A percentile compares a stretch with the other conserved stretches of the same genome.
phyloP scores from a whole-genome alignment of 2,888 invertebrate species.

The Rhingia campestris region DNA sequence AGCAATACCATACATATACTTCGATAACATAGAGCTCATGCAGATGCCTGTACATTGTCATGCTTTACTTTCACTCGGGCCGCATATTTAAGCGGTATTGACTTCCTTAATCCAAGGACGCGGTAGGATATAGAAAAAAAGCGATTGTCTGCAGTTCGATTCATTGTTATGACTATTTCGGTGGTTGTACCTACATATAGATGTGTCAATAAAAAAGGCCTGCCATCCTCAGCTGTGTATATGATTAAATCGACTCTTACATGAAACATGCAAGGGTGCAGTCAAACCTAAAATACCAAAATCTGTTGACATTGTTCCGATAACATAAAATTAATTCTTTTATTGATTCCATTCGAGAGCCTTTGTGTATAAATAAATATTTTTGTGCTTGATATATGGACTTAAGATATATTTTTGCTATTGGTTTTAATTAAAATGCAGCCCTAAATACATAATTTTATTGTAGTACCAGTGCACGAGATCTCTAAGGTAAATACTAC shows the following conservation, averaged over 20 bases:
- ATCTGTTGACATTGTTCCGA: conserved; percentile 60
- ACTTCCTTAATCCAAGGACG: conserved; percentile 60
- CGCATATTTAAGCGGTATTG: conserved; percentile 30
- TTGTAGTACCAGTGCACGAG: neutral
- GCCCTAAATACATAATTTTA: no score
- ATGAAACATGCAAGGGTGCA: conserved; percentile 49
- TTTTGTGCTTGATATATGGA: no score
- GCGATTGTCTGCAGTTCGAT: conserved; percentile 54
- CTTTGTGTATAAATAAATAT: conserved; percentile 18
- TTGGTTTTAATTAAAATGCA: no score
- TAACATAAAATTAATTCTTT: conserved; percentile 44
- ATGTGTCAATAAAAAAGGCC: conserved; percentile 3
- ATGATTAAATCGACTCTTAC: conserved; percentile 39
- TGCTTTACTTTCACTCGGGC: conserved; percentile 15
- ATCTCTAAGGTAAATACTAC: no score
- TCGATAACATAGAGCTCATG: conserved; percentile 43
- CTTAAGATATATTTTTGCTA: no score
- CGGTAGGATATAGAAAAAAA: conserved; percentile 23
- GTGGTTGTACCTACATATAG: no score
- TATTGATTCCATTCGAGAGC: conserved; percentile 50
- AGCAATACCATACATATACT: conserved; percentile 21
- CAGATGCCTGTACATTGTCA: conserved; percentile 44
- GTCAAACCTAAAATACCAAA: conserved; percentile 29
- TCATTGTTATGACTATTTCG: conserved; percentile 30
- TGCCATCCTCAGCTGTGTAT: conserved; percentile 7